Base-by-base conservation (phyloP, 2,888 invertebrate genomes). In the Nomada lathburiana region DNA sequence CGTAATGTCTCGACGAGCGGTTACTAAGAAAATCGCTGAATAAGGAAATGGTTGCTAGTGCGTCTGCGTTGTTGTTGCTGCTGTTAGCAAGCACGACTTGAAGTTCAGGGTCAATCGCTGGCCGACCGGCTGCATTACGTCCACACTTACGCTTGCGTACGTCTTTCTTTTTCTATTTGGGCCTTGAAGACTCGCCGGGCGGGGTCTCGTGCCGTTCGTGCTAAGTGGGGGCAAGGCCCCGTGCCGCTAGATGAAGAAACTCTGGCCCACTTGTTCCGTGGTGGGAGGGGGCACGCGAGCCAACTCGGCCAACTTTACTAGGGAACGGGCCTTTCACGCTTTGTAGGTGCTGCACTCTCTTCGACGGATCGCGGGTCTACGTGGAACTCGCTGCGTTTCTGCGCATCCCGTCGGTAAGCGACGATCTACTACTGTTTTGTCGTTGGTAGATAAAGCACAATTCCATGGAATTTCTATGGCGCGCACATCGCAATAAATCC, bases 51-150 rank as follows among this genome's bases (percentile, higher is more conserved):
- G 88, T 89, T 87, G 85, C 79, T 87, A 84, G 73, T 82, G 87
- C 85, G 77, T 82, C 85, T 81, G 73, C 70, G 76, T 60, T 59
- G 77, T 75, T 77, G 82, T 60, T 80, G 76, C 60, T 71, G 75
- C 76, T 83, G 73, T 72, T 80, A 73, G 84, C 76, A 73, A 72
- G 79, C 74, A 72, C 71, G 26, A 76, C 76, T 85, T 89, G 91
- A 93, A 93, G 93, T 93, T 93, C 93, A 93, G 90, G 93, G 93
- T 92, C 93, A 92, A 89, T 89, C 89, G 86, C 80, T 86, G 88
- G 85, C 88, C 85, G 84, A 79, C 87, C 83, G 86, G 85, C 82
- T 80, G 89, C 88, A 89, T 91, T 91, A 90, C 91, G 89, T 90
- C 83, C 84, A 86, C 86, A 88, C 87, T 84, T 84, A 84, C 76